Evolutionary conservation across 2,888 invertebrate species (phyloP), one percentile per base, ranked within the genome.

Genomic region (Unio pictorum): DNA sequence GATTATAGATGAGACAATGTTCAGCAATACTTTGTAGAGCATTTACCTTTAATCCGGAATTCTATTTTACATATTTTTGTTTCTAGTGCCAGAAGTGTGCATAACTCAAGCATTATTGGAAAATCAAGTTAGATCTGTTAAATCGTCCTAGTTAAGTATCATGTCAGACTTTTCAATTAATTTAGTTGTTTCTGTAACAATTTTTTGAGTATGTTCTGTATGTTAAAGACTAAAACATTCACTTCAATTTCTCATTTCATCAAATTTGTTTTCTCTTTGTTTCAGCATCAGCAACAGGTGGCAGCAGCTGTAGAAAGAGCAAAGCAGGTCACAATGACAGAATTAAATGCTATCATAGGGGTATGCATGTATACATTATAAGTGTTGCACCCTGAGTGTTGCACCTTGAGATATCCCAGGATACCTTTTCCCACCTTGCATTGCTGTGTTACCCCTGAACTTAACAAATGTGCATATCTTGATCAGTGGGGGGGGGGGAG

Each of bases 301-400:
- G 95, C 97, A 55, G 94, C 95, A 66, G 97, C 99, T 23, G 96
- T 99, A 64, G 99, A 99, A 87, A 92, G 98, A 90, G 98, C 98
- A 84, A 99, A 99, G 92, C 97, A 98, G 92, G 96, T 99, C 88
- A 97, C 90, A 58, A 96, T 98, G 96, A 94, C 96, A 79, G 98
- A 98, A 91, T 92, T 98, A 79, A 98, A 97, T 91, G 94, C 97
- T 85, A 97, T 98, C 85, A 97, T 98, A 88, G 97, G 97, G 94
- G 98, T 98, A 93, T 95, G 96, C 69, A 45, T n/a, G 55, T n/a
- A 63, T 55, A 63, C 63, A 63, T 45, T 15, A 45, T 45, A 11
- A 45, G 45, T 45, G 45, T 45, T 34, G 34, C 5, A 58, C 23
- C 7, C 18, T n/a, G 58, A 34, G 34, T 34, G 34, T 34, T 45